Evolutionary conservation across 2,888 invertebrate species (phyloP).

Genomic region (Tetramorium bicarinatum): DNA sequence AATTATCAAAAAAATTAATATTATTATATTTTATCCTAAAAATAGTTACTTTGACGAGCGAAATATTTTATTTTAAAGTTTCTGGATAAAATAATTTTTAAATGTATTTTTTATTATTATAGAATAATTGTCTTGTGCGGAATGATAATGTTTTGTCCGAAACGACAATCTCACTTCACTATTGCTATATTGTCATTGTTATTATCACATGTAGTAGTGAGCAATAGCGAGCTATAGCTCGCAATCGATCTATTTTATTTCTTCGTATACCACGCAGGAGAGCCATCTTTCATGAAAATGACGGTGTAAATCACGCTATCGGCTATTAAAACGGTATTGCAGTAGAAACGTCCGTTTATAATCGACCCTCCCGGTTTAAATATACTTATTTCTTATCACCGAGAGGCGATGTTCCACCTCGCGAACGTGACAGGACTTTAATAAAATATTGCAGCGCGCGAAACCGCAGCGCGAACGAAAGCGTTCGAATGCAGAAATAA

Average conservation of each 20-base stretch:
- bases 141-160: neutral
- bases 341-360: conserved; percentile 36
- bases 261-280: neutral
- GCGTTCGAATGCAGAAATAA: conserved; percentile 48
- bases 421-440: conserved; percentile 76
- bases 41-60: neutral
- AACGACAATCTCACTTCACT: neutral
- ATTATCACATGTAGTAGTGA: conserved; percentile 16
- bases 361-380: conserved; percentile 58
- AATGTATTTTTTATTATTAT: neutral
- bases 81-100: neutral
- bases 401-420: conserved; percentile 34
- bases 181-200: neutral
- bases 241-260: conserved; percentile 39
- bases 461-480: conserved; percentile 56
- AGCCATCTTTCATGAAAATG: conserved; percentile 36
- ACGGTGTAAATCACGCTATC: conserved; percentile 41
- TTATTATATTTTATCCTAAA: neutral
- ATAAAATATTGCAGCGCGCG: conserved; percentile 75
- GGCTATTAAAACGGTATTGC: conserved; percentile 39
- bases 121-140: neutral
- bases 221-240: neutral
- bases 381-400: conserved; percentile 63
- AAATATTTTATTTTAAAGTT: neutral
- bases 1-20: neutral